phyloP scores from a whole-genome alignment of 2,113 vertebrate species.

The Neodon shergylaensis region DNA sequence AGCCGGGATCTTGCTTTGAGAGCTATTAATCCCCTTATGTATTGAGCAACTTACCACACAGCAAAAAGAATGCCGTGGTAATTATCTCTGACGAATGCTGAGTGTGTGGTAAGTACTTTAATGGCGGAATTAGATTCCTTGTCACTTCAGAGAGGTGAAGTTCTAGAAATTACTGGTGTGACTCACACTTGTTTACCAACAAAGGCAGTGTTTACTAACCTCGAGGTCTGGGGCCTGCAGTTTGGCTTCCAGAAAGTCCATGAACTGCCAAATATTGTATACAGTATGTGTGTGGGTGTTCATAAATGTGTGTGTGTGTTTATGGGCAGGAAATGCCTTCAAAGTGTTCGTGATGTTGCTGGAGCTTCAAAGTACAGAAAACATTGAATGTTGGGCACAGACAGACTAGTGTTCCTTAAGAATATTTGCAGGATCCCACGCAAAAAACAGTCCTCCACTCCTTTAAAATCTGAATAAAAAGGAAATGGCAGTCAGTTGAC shows the following conservation, averaged over 20 bases:
- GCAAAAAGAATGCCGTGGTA: conserved; percentile 2
- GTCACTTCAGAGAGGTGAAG: neutral
- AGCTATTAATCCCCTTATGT: conserved; percentile 25
- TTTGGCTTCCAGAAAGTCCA: neutral
- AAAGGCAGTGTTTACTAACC: neutral
- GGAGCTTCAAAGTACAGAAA: neutral
- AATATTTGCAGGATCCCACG: neutral
- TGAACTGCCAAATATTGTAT: neutral
- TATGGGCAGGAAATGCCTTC: neutral
- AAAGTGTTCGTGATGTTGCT: neutral
- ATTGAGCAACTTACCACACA: conserved; percentile 36
- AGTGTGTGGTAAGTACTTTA: neutral
- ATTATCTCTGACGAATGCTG: conserved; percentile 17
- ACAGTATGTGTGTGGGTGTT: neutral
- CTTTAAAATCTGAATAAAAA: neutral
- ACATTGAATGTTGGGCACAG: conserved; percentile 29
- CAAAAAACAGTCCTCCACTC: neutral
- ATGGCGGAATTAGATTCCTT: neutral
- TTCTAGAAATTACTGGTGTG: neutral
- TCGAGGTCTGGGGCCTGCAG: neutral
- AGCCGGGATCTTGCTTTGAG: conserved; percentile 1
- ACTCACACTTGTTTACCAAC: neutral
- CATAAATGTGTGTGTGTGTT: neutral
- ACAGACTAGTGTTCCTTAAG: neutral
- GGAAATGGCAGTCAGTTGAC: neutral